Percentiles rank a stretch among this genome's conserved stretches.
phyloP scores from a whole-genome alignment of 1,140 invertebrate species.

The Camponotus pennsylvanicus region DNA sequence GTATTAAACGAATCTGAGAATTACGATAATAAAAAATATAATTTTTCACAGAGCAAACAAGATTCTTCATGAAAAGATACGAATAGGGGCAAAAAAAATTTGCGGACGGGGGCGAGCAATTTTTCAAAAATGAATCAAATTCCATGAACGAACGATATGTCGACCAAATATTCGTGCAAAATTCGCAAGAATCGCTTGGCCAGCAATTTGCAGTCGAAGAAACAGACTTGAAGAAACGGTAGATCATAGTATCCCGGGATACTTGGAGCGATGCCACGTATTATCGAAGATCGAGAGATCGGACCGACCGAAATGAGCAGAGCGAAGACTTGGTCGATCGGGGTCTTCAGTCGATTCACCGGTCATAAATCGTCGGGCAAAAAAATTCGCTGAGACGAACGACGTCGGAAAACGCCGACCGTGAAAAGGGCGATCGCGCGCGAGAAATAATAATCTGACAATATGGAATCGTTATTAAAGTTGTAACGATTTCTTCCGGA shows the following conservation, averaged over 20 bases:
- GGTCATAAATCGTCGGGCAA: slow-evolving; percentile 47
- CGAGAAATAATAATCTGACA: slow-evolving; percentile 56
- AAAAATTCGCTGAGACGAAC: slow-evolving; percentile 60
- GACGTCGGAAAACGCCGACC: slow-evolving; percentile 42
- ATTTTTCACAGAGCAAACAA: slow-evolving; percentile 7
- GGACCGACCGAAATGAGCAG: slow-evolving; percentile 30
- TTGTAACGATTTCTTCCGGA: slow-evolving; percentile 20
- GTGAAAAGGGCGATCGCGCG: slow-evolving; percentile 35
- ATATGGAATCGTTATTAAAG: slow-evolving; percentile 38
- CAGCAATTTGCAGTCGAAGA: slow-evolving; percentile 39
- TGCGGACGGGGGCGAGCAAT: not conserved
- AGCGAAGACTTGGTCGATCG: slow-evolving; percentile 5
- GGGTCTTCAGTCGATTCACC: slow-evolving; percentile 44
- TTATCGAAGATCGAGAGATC: slow-evolving; percentile 63
- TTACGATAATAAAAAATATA: slow-evolving; percentile 28
- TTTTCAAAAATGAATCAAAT: slow-evolving; percentile 23
- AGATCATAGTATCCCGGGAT: slow-evolving; percentile 34
- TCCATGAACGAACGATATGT: not conserved
- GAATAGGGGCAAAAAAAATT: not conserved
- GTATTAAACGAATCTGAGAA: slow-evolving; percentile 9
- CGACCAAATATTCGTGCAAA: slow-evolving; percentile 18
- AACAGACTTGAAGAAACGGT: slow-evolving; percentile 18
- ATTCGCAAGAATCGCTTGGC: not conserved
- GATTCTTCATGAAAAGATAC: not conserved
- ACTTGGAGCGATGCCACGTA: slow-evolving; percentile 59